phyloP scores from a whole-genome alignment of 2,797 vertebrate genomes.

The Mallotus villosus region DNA sequence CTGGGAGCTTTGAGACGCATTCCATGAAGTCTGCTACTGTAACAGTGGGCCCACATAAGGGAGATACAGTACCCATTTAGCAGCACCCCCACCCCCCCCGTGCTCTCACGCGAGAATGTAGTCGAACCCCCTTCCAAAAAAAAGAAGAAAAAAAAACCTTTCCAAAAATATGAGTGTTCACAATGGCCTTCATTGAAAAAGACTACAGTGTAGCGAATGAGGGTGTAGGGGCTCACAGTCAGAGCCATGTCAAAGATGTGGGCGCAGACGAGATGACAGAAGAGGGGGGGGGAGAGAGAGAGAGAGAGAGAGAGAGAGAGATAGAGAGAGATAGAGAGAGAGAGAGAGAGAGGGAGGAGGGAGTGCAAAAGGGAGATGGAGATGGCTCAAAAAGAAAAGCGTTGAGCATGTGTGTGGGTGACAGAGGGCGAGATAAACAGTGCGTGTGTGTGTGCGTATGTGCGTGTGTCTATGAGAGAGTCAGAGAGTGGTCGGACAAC shows the following conservation, averaged over 20 bases:
- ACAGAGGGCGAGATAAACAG: background rate
- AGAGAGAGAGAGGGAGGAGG: background rate
- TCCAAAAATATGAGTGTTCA: conserved; percentile 65
- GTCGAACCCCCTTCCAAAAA: conserved; percentile 33
- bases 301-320: background rate
- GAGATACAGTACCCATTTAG: conserved; percentile 48
- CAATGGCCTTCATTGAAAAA: conserved; percentile 63
- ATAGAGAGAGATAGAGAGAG: background rate
- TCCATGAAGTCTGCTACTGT: conserved; percentile 58
- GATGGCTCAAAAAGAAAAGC: background rate
- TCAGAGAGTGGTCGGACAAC: background rate
- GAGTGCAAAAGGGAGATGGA: background rate
- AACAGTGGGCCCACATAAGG: conserved; percentile 54
- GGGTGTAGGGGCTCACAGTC: conserved; percentile 22
- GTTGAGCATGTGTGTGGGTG: background rate
- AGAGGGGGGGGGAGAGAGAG: conserved; percentile 4
- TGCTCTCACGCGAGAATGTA: conserved; percentile 52
- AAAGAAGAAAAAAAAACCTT: conserved; percentile 34
- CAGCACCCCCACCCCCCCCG: conserved; percentile 22
- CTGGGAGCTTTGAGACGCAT: conserved; percentile 51
- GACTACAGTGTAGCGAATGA: conserved; percentile 41
- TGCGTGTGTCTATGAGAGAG: background rate
- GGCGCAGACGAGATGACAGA: conserved; percentile 25
- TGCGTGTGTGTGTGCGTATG: background rate
- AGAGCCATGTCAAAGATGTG: conserved; percentile 31